Base-by-base conservation (phyloP, 2,113 vertebrate species). In the Lynx canadensis region DNA sequence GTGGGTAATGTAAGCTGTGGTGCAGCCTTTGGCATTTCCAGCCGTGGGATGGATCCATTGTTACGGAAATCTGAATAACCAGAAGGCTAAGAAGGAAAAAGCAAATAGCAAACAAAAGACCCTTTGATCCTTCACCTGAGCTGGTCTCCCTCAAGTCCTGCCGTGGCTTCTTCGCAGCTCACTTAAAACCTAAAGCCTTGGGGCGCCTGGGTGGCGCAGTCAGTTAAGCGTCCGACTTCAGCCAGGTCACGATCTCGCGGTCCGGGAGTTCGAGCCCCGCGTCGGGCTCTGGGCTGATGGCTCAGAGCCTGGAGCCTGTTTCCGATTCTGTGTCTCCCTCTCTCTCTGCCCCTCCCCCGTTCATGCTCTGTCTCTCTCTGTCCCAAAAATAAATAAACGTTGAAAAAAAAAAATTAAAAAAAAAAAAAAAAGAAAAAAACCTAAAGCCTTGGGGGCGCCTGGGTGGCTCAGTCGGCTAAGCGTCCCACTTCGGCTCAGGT, bases 401-500 rank as follows among this genome's bases (percentile, higher is more conserved):
- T 36, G 36, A 36, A 36, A 36, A 36, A 31, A 66, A 66, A 31
- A 36, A 4, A 36, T 36, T n/a, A 36, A 36, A 36, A 71, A 71
- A 71, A 71, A 71, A 36, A 36, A 36, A 36, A 36, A 36, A 36
- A 36, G 36, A 66, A 19, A 73, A 66, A 36, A n/a, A 7, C 16
- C 69, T 60, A 0, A 33, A 13, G 9, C 31, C 19, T 63, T 65
- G 69, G 71, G 68, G 36, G 36, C 23, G 1, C 36, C 10, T 25
- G 36, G 21, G 36, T 73, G 71, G 21, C 36, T 73, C 71, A 12
- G 71, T 38, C 5, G 36, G 71, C 38, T 73, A 73, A 73, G 36
- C 21, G 0, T 21, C 21, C 0, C 5, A 38, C 71, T 73, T 23
- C 3, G 0, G 21, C 36, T 13, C 71, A 25, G 69, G 2, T 73